These are phyloP conservation scores for Conchocele bisecta DNA, from an alignment of 2,888 invertebrate genomes.

Conservation along the genomic window DNA sequence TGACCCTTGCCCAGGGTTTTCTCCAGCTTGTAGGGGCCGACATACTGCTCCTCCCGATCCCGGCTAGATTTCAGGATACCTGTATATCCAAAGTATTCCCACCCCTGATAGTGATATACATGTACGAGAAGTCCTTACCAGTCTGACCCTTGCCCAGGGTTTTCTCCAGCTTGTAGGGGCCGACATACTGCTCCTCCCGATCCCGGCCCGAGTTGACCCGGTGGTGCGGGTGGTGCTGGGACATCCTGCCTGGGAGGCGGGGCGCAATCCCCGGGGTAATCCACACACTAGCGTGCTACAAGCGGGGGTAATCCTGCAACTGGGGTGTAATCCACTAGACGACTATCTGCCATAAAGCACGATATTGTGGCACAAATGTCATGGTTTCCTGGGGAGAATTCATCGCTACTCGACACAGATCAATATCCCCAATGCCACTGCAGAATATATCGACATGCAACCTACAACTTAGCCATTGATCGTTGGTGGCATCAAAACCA, in stretches of 20 bases:
- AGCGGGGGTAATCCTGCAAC: no score
- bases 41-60: conserved; percentile 87
- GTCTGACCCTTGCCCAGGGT: conserved; percentile 99
- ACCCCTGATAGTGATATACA: no score
- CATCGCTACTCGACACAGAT: no score
- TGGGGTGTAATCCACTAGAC: no score
- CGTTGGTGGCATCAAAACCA: background rate
- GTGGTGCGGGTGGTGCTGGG: conserved; percentile 46
- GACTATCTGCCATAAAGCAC: no score
- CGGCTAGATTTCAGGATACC: no score
- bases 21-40: conserved; percentile 99
- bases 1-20: conserved; percentile 99
- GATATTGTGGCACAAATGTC: no score
- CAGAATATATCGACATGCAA: background rate
- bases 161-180: conserved; percentile 99
- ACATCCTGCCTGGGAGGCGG: background rate
- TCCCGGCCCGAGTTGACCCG: conserved; percentile 52
- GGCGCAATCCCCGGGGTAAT: background rate
- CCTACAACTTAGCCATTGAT: background rate
- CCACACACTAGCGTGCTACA: no score
- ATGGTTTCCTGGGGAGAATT: no score
- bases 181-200: conserved; percentile 90
- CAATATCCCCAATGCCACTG: background rate
- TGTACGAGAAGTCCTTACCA: conserved; percentile 86
- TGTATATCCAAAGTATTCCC: no score